These are phyloP conservation scores for Zalophus californianus DNA, from an alignment of 2,797 vertebrate species.

Conservation along the genomic window DNA sequence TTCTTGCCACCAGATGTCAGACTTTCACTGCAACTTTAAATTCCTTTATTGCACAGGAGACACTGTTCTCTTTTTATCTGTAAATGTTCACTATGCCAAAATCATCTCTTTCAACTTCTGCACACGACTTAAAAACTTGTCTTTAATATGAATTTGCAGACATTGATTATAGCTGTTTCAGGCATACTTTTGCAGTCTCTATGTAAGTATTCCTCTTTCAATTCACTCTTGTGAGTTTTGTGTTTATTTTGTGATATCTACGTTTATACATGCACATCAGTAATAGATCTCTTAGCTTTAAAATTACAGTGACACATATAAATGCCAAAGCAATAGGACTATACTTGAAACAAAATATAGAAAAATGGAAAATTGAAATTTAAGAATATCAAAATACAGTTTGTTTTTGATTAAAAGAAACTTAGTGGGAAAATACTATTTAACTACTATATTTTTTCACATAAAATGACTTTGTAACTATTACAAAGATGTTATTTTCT, in stretches of 20 bases:
- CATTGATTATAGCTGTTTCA: neutral
- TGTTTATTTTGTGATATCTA: slow-evolving; percentile 17
- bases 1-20: slow-evolving; percentile 91
- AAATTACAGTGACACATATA: neutral
- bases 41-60: neutral
- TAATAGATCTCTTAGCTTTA: slow-evolving; percentile 3
- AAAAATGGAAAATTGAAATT: neutral
- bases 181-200: neutral
- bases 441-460: slow-evolving; percentile 8
- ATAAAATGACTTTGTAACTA: neutral
- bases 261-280: neutral
- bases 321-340: neutral
- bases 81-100: slow-evolving; percentile 50
- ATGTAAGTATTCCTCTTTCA: neutral
- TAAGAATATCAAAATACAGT: slow-evolving; percentile 32
- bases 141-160: slow-evolving; percentile 5
- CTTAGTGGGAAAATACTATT: neutral
- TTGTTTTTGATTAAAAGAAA: slow-evolving; percentile 37
- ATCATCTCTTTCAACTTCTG: slow-evolving; percentile 6
- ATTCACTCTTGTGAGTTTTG: slow-evolving; percentile 3
- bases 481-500: neutral
- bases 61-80: slow-evolving; percentile 43
- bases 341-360: neutral
- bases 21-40: slow-evolving; percentile 89
- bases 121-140: slow-evolving; percentile 37